Evolutionary conservation across 2,113 vertebrate genomes (phyloP).

Genomic region (Solenodon paradoxus): DNA sequence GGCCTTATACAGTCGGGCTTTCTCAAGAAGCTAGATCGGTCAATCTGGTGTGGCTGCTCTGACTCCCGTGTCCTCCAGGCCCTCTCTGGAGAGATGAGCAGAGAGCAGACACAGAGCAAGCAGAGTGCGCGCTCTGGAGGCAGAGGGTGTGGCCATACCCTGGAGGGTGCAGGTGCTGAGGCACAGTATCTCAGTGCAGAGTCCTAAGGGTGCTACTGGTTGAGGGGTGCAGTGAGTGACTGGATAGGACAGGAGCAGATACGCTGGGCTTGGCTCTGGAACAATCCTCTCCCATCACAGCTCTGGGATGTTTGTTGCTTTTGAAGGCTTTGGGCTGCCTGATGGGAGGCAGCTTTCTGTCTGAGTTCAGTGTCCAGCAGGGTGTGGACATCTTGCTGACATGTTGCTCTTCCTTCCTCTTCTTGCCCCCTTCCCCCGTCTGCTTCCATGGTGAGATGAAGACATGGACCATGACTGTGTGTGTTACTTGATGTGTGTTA

Average conservation of each 20-base stretch:
- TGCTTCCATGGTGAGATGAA: not conserved
- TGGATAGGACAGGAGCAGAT: too few relatives aligned
- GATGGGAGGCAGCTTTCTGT: not conserved
- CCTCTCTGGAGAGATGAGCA: not conserved
- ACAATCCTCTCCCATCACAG: not conserved
- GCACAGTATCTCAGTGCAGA: not conserved
- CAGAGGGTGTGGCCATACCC: too few relatives aligned
- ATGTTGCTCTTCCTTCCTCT: not conserved
- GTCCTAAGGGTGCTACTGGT: fast-evolving
- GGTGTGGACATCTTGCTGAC: not conserved
- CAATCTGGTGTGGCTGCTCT: not conserved
- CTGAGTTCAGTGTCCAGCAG: not conserved
- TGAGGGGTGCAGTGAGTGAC: not conserved
- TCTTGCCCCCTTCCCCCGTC: not conserved
- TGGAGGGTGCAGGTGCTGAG: too few relatives aligned
- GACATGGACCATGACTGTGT: not conserved
- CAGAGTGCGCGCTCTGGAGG: not conserved
- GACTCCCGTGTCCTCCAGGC: fast-evolving
- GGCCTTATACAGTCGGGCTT: not conserved
- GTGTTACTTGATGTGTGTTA: not conserved
- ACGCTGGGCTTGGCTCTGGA: fast-evolving
- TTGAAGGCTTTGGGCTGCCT: not conserved
- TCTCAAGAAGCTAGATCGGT: not conserved
- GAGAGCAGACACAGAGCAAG: not conserved
- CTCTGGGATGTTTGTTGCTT: not conserved